Percentiles rank a stretch among this genome's conserved stretches.
Conservation (phyloP, 2,888 invertebrate species). For the Oligia fasciuncula region DNA sequence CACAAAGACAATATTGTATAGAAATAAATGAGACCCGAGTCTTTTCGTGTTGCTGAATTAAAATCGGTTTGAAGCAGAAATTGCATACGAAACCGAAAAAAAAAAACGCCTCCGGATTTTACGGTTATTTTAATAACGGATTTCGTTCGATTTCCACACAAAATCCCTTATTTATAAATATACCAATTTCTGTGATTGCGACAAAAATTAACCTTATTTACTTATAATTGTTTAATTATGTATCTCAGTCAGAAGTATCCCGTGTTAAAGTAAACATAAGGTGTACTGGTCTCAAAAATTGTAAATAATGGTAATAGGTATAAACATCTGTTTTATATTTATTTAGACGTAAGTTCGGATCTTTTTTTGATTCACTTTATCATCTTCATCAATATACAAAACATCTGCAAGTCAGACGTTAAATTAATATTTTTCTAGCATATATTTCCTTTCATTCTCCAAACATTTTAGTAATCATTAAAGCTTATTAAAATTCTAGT, state of each 20-base stretch:
- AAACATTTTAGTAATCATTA: conserved; percentile 52
- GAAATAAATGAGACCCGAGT: conserved; percentile 34
- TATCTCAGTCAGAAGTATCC: conserved; percentile 37
- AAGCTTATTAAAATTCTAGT: conserved; percentile 64
- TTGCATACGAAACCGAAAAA: background rate
- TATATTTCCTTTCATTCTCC: conserved; percentile 39
- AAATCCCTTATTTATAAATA: conserved; percentile 3
- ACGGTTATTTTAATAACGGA: background rate
- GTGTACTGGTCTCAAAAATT: conserved; percentile 66
- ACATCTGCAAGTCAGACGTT: conserved; percentile 26
- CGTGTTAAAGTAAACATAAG: conserved; percentile 38
- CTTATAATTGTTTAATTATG: conserved; percentile 8
- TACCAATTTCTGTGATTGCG: conserved; percentile 5
- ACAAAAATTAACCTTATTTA: background rate
- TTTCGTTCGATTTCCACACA: background rate
- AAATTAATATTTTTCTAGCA: conserved; percentile 50
- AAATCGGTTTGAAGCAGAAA: conserved; percentile 26
- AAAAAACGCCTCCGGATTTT: background rate
- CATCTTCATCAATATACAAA: conserved; percentile 31
- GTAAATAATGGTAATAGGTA: conserved; percentile 68
- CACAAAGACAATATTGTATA: conserved; percentile 47
- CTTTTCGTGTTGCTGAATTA: conserved; percentile 18
- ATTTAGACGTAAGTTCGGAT: conserved; percentile 72
- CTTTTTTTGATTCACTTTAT: conserved; percentile 47
- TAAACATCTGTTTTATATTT: conserved; percentile 71